Evolutionary conservation across 2,797 vertebrate genomes (phyloP).

Genomic region (Poeciliopsis paucimaculata): DNA sequence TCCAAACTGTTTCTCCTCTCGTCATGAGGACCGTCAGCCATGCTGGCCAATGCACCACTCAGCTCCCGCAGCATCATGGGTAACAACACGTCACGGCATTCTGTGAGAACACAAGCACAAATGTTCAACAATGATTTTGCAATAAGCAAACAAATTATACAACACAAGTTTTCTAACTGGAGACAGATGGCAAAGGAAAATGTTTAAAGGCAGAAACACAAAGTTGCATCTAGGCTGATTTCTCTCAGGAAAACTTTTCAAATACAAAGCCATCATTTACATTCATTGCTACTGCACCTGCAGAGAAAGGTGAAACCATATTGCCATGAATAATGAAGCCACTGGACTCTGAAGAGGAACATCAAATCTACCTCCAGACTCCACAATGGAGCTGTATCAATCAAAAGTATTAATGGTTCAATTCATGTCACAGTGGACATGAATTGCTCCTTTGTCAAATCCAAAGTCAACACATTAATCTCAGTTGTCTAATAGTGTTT

Average conservation of each 20-base stretch:
- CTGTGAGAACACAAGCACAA: slow-evolving; percentile 66
- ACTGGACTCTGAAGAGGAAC: slow-evolving; percentile 45
- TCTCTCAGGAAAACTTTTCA: slow-evolving; percentile 13
- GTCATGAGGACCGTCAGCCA: slow-evolving; percentile 76
- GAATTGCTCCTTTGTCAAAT: slow-evolving; percentile 32
- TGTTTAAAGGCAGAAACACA: slow-evolving; percentile 29
- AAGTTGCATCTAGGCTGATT: slow-evolving; percentile 21
- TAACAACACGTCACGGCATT: slow-evolving; percentile 93
- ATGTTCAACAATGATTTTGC: slow-evolving; percentile 69
- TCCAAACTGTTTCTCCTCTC: slow-evolving; percentile 87
- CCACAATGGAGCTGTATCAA: slow-evolving; percentile 47
- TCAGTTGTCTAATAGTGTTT: neutral
- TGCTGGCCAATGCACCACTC: slow-evolving; percentile 81
- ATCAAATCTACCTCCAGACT: slow-evolving; percentile 28
- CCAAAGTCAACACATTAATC: slow-evolving; percentile 57
- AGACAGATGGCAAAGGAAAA: slow-evolving; percentile 1
- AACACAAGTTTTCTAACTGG: neutral
- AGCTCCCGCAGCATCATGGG: slow-evolving; percentile 95
- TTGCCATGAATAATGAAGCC: slow-evolving; percentile 55
- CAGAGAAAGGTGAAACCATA: slow-evolving; percentile 39
- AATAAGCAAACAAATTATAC: neutral
- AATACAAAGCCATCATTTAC: slow-evolving; percentile 2
- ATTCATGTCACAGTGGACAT: slow-evolving; percentile 31
- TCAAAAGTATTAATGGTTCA: slow-evolving; percentile 57
- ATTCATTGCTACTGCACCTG: slow-evolving; percentile 43